Percentiles rank a stretch among this genome's conserved stretches.
Evolutionary conservation across 1,140 invertebrate genomes (phyloP).

Genomic region (Zaprionus nigranus): DNA sequence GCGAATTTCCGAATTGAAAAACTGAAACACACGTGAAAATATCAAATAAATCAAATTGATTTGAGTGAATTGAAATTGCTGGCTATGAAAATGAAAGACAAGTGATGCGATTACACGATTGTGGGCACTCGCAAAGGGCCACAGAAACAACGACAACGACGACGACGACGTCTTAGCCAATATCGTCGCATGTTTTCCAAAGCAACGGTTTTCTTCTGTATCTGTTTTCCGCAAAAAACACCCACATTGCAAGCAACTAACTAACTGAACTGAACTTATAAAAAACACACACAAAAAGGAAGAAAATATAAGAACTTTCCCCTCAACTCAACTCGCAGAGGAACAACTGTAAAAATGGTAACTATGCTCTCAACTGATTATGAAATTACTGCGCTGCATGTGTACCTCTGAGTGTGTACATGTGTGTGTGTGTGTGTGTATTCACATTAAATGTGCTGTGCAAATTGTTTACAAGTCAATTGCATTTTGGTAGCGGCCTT

Average conservation of each 20-base stretch:
- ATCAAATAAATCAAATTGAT: not conserved
- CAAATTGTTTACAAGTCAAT: constrained; percentile 60
- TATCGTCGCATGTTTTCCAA: constrained; percentile 67
- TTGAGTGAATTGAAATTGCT: not conserved
- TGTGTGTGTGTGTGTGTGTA: constrained; percentile 3
- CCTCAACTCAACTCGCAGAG: constrained; percentile 4
- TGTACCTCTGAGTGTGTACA: not conserved
- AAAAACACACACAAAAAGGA: constrained; percentile 17
- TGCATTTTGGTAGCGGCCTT: constrained; percentile 38
- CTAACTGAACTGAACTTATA: constrained; percentile 30
- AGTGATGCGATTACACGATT: constrained; percentile 32
- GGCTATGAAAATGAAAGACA: constrained; percentile 33
- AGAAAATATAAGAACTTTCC: constrained; percentile 13
- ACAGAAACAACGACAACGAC: constrained; percentile 9
- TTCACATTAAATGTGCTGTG: constrained; percentile 17
- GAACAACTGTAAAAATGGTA: constrained; percentile 65
- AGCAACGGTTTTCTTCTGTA: constrained; percentile 79
- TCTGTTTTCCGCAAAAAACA: constrained; percentile 72
- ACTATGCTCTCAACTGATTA: constrained; percentile 59
- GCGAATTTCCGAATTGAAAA: constrained; percentile 13
- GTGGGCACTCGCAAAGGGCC: constrained; percentile 19
- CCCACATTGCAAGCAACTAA: constrained; percentile 43
- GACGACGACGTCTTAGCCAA: constrained; percentile 28
- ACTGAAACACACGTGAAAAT: constrained; percentile 8
- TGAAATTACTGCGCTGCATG: constrained; percentile 53